Evolutionary conservation across 2,113 vertebrate species (phyloP).

Genomic region (Atrichornis clamosus): DNA sequence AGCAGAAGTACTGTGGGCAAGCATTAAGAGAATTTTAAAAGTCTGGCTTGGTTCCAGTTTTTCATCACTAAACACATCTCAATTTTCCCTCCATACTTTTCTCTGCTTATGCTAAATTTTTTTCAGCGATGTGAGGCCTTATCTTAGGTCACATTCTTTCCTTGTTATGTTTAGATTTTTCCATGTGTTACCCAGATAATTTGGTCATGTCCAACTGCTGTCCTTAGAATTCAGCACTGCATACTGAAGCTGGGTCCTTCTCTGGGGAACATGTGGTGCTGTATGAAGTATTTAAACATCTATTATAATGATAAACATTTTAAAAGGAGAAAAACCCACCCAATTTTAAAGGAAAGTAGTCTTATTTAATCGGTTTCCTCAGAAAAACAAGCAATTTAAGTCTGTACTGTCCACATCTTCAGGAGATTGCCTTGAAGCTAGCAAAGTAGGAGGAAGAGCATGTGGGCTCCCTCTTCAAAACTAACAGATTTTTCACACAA

Average conservation of each 20-base stretch:
- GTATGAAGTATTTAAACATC: neutral
- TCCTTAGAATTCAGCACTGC: neutral
- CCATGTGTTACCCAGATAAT: neutral
- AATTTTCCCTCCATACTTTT: neutral
- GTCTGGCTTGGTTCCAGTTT: neutral
- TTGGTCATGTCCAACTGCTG: neutral
- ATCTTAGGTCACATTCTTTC: neutral
- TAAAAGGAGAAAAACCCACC: neutral
- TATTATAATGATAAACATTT: neutral
- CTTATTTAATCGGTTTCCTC: neutral
- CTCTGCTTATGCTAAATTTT: neutral
- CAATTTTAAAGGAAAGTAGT: neutral
- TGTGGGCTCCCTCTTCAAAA: neutral
- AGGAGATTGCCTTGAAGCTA: neutral
- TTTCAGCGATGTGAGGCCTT: neutral
- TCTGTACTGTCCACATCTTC: neutral
- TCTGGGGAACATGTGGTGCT: neutral
- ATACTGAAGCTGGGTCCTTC: neutral
- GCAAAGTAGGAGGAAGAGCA: neutral
- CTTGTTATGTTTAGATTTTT: conserved; percentile 1
- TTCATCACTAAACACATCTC: neutral
- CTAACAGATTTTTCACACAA: neutral
- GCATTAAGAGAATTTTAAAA: neutral
- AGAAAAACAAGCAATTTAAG: neutral
- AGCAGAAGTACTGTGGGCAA: neutral